Evolutionary conservation across 2,888 invertebrate species (phyloP).

Genomic region (Epinotia nisella): DNA sequence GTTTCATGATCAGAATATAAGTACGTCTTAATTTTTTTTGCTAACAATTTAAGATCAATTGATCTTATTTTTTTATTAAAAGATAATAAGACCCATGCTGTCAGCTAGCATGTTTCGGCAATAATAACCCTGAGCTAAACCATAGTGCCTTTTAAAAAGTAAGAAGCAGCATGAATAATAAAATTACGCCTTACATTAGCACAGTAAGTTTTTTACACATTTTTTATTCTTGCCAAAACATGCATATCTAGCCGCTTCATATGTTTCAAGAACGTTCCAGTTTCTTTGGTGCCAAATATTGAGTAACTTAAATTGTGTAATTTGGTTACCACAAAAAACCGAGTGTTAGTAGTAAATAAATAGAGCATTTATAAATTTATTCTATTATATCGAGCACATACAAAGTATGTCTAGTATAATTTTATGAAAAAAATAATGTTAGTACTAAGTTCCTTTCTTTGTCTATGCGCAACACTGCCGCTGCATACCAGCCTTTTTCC

Average conservation of each 20-base stretch:
- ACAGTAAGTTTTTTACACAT: slow-evolving; percentile 19
- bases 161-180: slow-evolving; percentile 12
- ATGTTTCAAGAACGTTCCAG: slow-evolving; percentile 39
- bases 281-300: slow-evolving; percentile 52
- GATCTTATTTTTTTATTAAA: not conserved
- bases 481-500: not conserved
- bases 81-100: not conserved
- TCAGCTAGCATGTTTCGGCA: slow-evolving; percentile 35
- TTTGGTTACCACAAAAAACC: slow-evolving; percentile 49
- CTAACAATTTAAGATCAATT: not conserved
- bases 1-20: not conserved
- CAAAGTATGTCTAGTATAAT: slow-evolving; percentile 43
- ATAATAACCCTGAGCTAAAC: slow-evolving; percentile 30
- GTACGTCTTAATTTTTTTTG: slow-evolving; percentile 4
- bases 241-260: slow-evolving; percentile 5
- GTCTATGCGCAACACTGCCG: slow-evolving; percentile 33
- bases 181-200: slow-evolving; percentile 23
- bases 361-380: slow-evolving; percentile 61
- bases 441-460: slow-evolving; percentile 18
- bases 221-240: slow-evolving; percentile 35
- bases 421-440: slow-evolving; percentile 15
- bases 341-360: slow-evolving; percentile 52
- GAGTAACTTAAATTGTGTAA: slow-evolving; percentile 46
- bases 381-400: slow-evolving; percentile 32
- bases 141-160: slow-evolving; percentile 42